Percentiles rank a stretch among this genome's conserved stretches.
These are phyloP conservation scores for Synergus umbraculus DNA, from an alignment of 2,888 invertebrate species.

Conservation along the genomic window DNA sequence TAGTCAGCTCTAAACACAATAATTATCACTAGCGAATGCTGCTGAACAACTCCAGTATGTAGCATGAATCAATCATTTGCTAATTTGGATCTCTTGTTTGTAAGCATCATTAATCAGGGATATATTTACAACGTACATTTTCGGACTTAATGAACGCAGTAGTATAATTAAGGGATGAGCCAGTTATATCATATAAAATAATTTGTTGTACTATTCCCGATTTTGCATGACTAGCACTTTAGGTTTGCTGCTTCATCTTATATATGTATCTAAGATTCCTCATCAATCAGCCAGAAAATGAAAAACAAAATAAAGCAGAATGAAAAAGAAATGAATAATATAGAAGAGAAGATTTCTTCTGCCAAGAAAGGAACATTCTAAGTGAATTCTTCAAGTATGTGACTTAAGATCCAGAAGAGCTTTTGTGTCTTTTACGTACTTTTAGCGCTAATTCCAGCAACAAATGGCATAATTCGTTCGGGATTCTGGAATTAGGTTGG, in stretches of 20 bases:
- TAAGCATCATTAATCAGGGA: neutral
- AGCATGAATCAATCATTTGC: neutral
- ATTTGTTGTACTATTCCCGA: neutral
- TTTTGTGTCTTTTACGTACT: neutral
- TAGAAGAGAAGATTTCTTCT: neutral
- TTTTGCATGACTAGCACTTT: neutral
- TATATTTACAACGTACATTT: neutral
- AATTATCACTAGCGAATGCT: neutral
- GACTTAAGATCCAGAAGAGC: constrained; percentile 2
- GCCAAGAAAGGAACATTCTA: neutral
- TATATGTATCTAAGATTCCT: neutral
- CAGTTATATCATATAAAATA: neutral
- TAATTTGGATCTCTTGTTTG: neutral
- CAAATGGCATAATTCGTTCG: constrained; percentile 31
- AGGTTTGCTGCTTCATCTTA: neutral
- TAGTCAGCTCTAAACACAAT: neutral
- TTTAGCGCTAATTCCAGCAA: constrained; percentile 32
- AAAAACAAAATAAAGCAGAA: neutral
- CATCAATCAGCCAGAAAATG: neutral
- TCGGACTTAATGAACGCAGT: neutral
- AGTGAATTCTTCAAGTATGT: neutral
- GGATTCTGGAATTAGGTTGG: constrained; percentile 27
- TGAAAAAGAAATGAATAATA: neutral
- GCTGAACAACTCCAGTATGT: neutral
- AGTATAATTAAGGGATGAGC: neutral